Conservation (phyloP, 2,888 invertebrate species). For the Dryomyza anilis region DNA sequence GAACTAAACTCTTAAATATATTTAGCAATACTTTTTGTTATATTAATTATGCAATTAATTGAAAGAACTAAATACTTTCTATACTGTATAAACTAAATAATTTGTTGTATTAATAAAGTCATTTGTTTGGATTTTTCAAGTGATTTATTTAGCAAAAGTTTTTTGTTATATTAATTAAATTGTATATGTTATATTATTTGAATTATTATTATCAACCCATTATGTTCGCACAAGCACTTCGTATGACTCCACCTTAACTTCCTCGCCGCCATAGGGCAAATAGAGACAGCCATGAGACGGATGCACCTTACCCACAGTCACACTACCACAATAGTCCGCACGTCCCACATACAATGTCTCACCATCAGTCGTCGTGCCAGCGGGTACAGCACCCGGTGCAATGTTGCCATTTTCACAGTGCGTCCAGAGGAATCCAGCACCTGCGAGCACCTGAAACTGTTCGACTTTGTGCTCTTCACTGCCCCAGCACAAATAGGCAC, state of each 20-base stretch:
- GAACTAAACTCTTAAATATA: too few species aligned
- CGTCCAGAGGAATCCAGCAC: slow-evolving; percentile 49
- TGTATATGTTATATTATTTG: too few species aligned
- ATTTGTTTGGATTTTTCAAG: too few species aligned
- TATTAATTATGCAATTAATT: too few species aligned
- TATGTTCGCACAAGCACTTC: slow-evolving; percentile 67
- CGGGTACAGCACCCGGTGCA: slow-evolving; percentile 42
- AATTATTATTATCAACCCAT: too few species aligned
- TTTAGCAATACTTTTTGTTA: too few species aligned
- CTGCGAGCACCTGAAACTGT: slow-evolving; percentile 60
- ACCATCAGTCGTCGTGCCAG: slow-evolving; percentile 61
- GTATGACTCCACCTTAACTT: slow-evolving; percentile 68
- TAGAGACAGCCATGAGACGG: slow-evolving; percentile 69
- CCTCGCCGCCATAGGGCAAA: slow-evolving; percentile 72
- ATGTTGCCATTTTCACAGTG: slow-evolving; percentile 41
- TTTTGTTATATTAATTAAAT: neutral
- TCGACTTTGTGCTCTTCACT: slow-evolving; percentile 64
- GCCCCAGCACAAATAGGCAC: slow-evolving; percentile 63
- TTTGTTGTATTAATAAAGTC: too few species aligned
- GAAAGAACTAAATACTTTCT: too few species aligned
- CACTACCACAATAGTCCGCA: slow-evolving; percentile 61
- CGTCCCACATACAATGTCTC: slow-evolving; percentile 65
- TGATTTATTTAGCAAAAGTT: neutral
- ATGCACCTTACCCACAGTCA: slow-evolving; percentile 64
- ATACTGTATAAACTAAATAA: too few species aligned